These are phyloP conservation scores for Pediacus dermestoides DNA, from an alignment of 2,888 invertebrate species.

Conservation along the genomic window DNA sequence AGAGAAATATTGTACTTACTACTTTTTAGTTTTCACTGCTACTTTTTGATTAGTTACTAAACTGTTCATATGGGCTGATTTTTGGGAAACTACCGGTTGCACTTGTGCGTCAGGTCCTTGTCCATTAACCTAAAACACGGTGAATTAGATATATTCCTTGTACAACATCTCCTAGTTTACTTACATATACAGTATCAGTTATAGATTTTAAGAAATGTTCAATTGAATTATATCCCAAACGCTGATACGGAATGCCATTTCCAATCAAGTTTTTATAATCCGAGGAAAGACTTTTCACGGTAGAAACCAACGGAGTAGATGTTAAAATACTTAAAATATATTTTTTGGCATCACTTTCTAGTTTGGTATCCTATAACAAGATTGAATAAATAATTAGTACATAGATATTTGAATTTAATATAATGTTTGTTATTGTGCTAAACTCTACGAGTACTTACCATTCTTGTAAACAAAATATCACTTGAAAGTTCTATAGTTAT, in stretches of 20 bases:
- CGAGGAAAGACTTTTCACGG: constrained; percentile 26
- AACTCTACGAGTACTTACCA: too few relatives aligned
- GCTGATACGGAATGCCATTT: constrained; percentile 30
- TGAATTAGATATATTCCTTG: constrained; percentile 6
- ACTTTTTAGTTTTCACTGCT: constrained; percentile 4
- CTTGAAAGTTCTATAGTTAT: too few relatives aligned
- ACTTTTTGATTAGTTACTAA: constrained; percentile 36
- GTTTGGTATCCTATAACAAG: too few relatives aligned
- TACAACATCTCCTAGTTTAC: constrained; percentile 9
- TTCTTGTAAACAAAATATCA: too few relatives aligned
- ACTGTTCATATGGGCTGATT: constrained; percentile 38
- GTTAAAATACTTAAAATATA: constrained; percentile 33
- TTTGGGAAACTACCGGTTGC: constrained; percentile 26
- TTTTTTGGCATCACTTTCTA: constrained; percentile 22
- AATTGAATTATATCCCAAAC: constrained; percentile 30
- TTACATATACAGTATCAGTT: constrained; percentile 31
- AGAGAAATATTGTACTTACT: neutral
- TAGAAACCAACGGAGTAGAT: constrained; percentile 29
- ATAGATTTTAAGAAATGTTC: constrained; percentile 35
- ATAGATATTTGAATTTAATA: too few relatives aligned
- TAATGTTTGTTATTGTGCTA: too few relatives aligned
- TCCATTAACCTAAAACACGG: constrained; percentile 30
- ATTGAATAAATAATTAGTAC: too few relatives aligned
- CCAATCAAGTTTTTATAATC: constrained; percentile 36
- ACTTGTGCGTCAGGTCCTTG: constrained; percentile 30